A percentile compares a stretch with the other conserved stretches of the same genome.
These are phyloP conservation scores for Siniperca knerii DNA, from an alignment of 2,113 vertebrate genomes.

Conservation along the genomic window DNA sequence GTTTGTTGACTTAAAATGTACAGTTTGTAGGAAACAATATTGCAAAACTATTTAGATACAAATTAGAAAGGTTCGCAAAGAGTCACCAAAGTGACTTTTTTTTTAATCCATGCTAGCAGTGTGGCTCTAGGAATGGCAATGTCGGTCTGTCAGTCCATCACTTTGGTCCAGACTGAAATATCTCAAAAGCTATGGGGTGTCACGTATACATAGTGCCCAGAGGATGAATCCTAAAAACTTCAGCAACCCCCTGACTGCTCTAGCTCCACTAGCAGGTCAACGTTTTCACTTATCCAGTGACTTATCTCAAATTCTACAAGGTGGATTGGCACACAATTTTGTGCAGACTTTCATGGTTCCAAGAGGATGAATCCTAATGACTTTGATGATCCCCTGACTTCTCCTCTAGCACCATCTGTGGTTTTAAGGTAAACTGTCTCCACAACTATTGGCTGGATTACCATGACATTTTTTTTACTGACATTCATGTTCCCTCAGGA, in stretches of 20 bases:
- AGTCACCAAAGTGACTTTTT: background rate
- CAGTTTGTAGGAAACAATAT: background rate
- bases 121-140: background rate
- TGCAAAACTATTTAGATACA: conserved; percentile 3
- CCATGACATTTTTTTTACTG: background rate
- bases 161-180: background rate
- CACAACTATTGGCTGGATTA: background rate
- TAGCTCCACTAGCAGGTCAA: background rate
- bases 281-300: background rate
- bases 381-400: background rate
- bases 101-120: no score
- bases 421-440: background rate
- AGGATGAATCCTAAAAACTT: background rate
- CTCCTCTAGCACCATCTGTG: background rate
- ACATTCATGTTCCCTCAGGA: background rate
- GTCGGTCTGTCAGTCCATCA: background rate
- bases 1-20: background rate
- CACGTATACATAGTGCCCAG: background rate
- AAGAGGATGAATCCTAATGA: background rate
- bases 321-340: background rate
- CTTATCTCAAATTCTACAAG: background rate
- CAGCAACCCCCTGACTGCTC: background rate
- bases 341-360: background rate
- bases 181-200: background rate
- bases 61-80: background rate